Evolutionary conservation across 1,140 invertebrate genomes (phyloP).

Genomic region (Bombus waltoni): DNA sequence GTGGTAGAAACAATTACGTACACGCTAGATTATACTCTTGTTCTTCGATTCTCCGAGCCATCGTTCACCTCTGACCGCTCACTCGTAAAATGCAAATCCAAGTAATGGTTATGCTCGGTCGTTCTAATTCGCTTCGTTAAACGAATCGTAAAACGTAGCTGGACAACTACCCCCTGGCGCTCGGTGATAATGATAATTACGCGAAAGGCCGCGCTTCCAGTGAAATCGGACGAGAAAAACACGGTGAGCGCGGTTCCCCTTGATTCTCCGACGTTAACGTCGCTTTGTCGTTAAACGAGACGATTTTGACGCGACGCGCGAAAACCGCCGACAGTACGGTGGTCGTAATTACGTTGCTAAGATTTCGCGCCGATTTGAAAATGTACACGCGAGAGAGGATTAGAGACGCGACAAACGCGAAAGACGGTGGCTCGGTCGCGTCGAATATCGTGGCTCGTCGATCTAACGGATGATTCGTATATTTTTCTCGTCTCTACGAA

Average conservation of each 20-base stretch:
- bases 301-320: no score
- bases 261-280: background rate
- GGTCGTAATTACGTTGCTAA: no score
- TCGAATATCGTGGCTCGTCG: no score
- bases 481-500: no score
- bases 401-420: no score
- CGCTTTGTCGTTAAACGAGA: background rate
- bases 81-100: constrained; percentile 79
- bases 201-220: constrained; percentile 57
- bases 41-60: background rate
- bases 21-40: background rate
- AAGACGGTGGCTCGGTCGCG: fast-evolving
- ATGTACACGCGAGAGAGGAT: fast-evolving
- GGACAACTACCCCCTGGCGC: constrained; percentile 56
- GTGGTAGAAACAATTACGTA: background rate
- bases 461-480: no score
- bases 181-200: constrained; percentile 69
- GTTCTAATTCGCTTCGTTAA: constrained; percentile 67
- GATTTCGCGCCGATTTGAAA: no score
- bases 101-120: constrained; percentile 68
- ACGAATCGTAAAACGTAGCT: constrained; percentile 75
- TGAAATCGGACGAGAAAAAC: background rate
- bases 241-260: background rate
- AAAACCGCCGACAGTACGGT: no score
- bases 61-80: constrained; percentile 52